Percentiles rank a stretch among this genome's conserved stretches.
Conservation (phyloP, 1,140 invertebrate species). For the Laodelphax striatellus region DNA sequence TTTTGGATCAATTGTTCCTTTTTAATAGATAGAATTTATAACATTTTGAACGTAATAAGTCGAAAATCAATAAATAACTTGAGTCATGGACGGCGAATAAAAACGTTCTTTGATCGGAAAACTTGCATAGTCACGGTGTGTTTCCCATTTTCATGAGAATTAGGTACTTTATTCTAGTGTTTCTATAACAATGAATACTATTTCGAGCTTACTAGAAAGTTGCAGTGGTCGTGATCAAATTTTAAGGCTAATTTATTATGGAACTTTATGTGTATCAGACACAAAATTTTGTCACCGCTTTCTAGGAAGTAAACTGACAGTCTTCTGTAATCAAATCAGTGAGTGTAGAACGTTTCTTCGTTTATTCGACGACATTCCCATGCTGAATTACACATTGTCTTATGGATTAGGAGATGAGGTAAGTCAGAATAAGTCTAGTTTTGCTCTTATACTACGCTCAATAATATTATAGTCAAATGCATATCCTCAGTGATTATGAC, state of each 20-base stretch:
- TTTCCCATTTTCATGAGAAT: too few relatives aligned
- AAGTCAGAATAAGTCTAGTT: slow-evolving; percentile 25
- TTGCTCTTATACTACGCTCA: slow-evolving; percentile 14
- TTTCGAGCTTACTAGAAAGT: slow-evolving; percentile 29
- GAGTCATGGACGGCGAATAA: too few relatives aligned
- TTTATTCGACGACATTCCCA: slow-evolving; percentile 63
- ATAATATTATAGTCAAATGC: too few relatives aligned
- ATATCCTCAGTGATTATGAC: too few relatives aligned
- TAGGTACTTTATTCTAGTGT: too few relatives aligned
- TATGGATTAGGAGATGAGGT: slow-evolving; percentile 50
- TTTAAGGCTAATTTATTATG: slow-evolving; percentile 53
- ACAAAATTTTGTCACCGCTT: slow-evolving; percentile 36
- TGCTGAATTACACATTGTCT: slow-evolving; percentile 45
- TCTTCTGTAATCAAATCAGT: slow-evolving; percentile 50
- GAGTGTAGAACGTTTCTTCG: slow-evolving; percentile 52
- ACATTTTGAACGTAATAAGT: too few relatives aligned
- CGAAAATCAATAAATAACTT: too few relatives aligned
- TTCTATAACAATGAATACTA: background rate
- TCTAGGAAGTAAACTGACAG: slow-evolving; percentile 40
- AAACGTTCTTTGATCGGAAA: too few relatives aligned
- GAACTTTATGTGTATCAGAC: slow-evolving; percentile 42
- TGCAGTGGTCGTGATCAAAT: slow-evolving; percentile 46
- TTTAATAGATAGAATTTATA: too few relatives aligned
- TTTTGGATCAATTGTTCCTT: too few relatives aligned
- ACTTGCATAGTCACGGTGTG: too few relatives aligned